These are phyloP conservation scores for Andrena dorsata DNA, from an alignment of 2,888 invertebrate species.

Conservation along the genomic window DNA sequence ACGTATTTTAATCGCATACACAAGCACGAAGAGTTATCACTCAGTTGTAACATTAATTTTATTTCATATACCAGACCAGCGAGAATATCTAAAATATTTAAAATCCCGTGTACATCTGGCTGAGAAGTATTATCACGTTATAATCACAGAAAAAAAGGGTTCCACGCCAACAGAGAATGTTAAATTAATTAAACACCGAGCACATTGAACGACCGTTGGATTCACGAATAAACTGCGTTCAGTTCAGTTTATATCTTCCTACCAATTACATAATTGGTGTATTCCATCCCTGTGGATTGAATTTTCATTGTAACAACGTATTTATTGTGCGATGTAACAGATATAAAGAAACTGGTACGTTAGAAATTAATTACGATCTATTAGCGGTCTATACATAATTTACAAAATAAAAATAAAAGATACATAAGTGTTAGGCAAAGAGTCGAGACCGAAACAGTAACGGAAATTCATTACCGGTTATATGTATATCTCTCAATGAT, in stretches of 20 bases:
- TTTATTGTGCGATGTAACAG: background rate
- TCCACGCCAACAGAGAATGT: background rate
- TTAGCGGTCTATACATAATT: background rate
- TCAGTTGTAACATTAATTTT: slow-evolving; percentile 27
- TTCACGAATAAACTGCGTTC: slow-evolving; percentile 1
- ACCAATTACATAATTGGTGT: slow-evolving; percentile 24
- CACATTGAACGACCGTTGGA: background rate
- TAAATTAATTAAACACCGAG: slow-evolving; percentile 19
- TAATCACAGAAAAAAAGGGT: slow-evolving; percentile 27
- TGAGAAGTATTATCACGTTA: slow-evolving; percentile 22
- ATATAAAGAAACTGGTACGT: background rate
- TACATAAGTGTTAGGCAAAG: too few relatives aligned
- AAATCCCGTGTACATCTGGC: background rate
- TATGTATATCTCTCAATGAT: too few relatives aligned
- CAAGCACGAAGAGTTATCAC: slow-evolving; percentile 12
- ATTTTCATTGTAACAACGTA: background rate
- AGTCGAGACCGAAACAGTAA: too few relatives aligned
- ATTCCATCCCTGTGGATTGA: background rate
- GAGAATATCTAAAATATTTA: slow-evolving; percentile 19
- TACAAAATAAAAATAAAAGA: too few relatives aligned
- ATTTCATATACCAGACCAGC: slow-evolving; percentile 5
- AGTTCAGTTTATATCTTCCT: background rate
- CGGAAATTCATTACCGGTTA: too few relatives aligned
- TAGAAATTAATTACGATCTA: background rate
- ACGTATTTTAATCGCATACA: slow-evolving; percentile 10